phyloP scores from a whole-genome alignment of 1,140 invertebrate species.

The Drosophila setifemur region DNA sequence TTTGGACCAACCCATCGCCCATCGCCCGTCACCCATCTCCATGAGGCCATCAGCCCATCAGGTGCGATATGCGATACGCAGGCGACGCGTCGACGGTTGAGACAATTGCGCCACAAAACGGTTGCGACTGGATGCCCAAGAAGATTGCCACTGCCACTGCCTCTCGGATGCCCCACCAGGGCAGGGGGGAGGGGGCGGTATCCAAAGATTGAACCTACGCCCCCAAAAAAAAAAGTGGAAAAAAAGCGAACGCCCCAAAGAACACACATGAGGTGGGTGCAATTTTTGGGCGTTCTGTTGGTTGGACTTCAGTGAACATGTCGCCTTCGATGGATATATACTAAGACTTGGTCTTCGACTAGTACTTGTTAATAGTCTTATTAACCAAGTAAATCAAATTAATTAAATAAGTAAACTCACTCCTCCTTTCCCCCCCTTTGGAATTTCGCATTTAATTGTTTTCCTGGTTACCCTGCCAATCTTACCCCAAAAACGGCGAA shows the following conservation, averaged over 20 bases:
- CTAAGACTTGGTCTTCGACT: no score
- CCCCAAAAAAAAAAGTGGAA: constrained; percentile 11
- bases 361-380: no score
- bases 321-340: neutral
- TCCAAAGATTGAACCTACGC: constrained; percentile 7
- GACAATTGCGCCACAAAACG: constrained; percentile 71
- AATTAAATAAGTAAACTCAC: no score
- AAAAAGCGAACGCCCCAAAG: neutral
- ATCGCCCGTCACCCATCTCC: no score
- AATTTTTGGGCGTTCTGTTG: neutral
- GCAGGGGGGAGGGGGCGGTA: neutral
- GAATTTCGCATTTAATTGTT: no score
- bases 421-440: neutral
- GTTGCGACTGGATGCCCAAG: constrained; percentile 75
- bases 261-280: neutral
- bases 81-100: constrained; percentile 45
- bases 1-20: constrained; percentile 1
- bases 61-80: constrained; percentile 82
- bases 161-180: neutral
- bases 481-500: neutral
- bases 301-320: constrained; percentile 4
- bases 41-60: constrained; percentile 49
- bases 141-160: constrained; percentile 48
- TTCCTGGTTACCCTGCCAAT: neutral
- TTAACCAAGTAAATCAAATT: neutral